phyloP scores from a whole-genome alignment of 2,888 invertebrate species.

The Spicauda simplicius region DNA sequence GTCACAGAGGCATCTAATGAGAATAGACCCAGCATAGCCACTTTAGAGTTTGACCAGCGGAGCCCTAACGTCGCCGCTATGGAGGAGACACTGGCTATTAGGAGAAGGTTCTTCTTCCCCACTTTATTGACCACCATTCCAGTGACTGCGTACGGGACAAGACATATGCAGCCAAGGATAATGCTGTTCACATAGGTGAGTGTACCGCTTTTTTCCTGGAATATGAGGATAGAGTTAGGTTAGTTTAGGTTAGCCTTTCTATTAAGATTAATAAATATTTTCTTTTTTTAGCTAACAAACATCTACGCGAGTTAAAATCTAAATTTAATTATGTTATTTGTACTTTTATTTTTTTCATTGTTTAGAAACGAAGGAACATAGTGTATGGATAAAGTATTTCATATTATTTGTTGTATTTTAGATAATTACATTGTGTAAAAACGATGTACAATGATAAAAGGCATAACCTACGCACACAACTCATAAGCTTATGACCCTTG shows the following conservation, averaged over 20 bases:
- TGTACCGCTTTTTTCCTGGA: conserved; percentile 55
- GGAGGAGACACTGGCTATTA: conserved; percentile 48
- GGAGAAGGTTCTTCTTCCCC: conserved; percentile 59
- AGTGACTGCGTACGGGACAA: conserved; percentile 52
- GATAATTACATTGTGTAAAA: too few species aligned
- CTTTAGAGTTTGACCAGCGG: conserved; percentile 57
- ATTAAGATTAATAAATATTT: too few species aligned
- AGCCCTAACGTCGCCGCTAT: conserved; percentile 51
- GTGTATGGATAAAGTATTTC: too few species aligned
- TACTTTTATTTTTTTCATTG: too few species aligned
- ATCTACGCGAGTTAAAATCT: too few species aligned
- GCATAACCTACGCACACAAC: too few species aligned
- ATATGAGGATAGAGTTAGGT: conserved; percentile 21
- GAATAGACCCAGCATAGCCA: conserved; percentile 58
- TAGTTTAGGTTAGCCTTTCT: background rate
- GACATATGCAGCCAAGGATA: conserved; percentile 54
- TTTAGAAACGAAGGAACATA: too few species aligned
- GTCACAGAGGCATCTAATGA: conserved; percentile 55
- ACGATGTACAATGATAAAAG: too few species aligned
- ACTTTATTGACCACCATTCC: conserved; percentile 54
- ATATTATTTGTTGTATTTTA: too few species aligned
- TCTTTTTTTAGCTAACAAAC: too few species aligned
- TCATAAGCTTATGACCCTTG: too few species aligned
- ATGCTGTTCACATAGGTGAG: conserved; percentile 60
- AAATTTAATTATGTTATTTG: too few species aligned